phyloP scores from a whole-genome alignment of 2,113 vertebrate species.

The Pipa parva region DNA sequence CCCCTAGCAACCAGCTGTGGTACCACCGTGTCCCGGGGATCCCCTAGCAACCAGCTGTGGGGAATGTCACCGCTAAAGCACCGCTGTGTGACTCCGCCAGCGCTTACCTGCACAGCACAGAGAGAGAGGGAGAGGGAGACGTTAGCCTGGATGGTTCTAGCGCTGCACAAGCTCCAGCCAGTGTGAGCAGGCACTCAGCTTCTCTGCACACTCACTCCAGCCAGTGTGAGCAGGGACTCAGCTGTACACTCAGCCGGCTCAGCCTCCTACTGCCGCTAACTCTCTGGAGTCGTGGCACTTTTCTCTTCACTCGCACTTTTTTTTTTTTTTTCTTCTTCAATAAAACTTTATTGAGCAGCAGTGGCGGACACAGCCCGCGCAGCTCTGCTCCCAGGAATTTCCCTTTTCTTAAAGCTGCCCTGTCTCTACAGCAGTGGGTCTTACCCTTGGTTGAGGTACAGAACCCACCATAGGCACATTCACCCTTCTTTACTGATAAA shows the following conservation, averaged over 20 bases:
- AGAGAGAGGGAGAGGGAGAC: background rate
- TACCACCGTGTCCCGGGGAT: background rate
- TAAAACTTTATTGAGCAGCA: conserved; percentile 24
- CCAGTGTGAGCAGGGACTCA: background rate
- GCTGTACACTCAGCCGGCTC: conserved; percentile 17
- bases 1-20: background rate
- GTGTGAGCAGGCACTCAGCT: background rate
- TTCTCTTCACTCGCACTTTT: conserved; percentile 11
- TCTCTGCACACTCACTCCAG: background rate
- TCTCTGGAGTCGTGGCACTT: conserved; percentile 42
- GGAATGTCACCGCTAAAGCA: background rate
- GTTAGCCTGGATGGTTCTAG: background rate
- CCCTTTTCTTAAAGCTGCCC: no score
- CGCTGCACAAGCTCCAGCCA: background rate
- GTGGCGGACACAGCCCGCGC: no score
- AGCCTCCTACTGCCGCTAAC: conserved; percentile 26
- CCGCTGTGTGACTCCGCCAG: background rate
- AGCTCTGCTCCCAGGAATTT: no score
- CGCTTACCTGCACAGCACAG: conserved; percentile 12
- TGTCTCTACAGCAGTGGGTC: no score
- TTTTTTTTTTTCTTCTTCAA: conserved; percentile 22
- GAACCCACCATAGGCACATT: no score
- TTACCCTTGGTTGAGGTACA: no score
- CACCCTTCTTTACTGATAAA: no score
- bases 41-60: background rate